phyloP scores from a whole-genome alignment of 2,888 invertebrate genomes.

The Athalia cordata region DNA sequence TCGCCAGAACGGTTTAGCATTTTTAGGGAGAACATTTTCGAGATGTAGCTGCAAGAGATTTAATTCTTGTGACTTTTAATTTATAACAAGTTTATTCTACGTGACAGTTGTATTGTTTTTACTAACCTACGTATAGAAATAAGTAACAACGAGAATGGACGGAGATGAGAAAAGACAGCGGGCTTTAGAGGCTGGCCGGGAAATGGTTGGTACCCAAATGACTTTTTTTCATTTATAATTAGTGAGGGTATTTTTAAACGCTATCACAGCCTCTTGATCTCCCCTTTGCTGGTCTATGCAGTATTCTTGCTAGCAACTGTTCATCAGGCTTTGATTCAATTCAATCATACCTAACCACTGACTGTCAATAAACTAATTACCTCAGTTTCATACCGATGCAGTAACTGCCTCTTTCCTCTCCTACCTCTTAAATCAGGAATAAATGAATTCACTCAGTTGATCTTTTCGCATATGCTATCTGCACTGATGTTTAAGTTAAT shows the following conservation, averaged over 20 bases:
- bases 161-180: conserved; percentile 64
- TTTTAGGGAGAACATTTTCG: neutral
- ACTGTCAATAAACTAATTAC: conserved; percentile 22
- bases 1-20: conserved; percentile 3
- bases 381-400: neutral
- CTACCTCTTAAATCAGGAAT: neutral
- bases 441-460: too few relatives aligned
- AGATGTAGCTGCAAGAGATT: conserved; percentile 17
- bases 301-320: neutral
- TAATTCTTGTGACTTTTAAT: conserved; percentile 1
- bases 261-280: neutral
- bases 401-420: neutral
- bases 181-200: conserved; percentile 63
- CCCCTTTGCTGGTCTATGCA: neutral
- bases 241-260: conserved; percentile 36
- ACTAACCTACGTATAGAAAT: neutral
- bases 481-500: too few relatives aligned
- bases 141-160: conserved; percentile 55
- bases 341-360: conserved; percentile 7
- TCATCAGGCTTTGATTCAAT: neutral
- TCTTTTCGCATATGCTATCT: too few relatives aligned
- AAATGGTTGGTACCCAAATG: conserved; percentile 59
- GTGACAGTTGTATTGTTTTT: neutral
- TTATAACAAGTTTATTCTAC: neutral
- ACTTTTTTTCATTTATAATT: conserved; percentile 40